Conservation (phyloP, 2,113 vertebrate genomes). For the Scophthalmus maximus region DNA sequence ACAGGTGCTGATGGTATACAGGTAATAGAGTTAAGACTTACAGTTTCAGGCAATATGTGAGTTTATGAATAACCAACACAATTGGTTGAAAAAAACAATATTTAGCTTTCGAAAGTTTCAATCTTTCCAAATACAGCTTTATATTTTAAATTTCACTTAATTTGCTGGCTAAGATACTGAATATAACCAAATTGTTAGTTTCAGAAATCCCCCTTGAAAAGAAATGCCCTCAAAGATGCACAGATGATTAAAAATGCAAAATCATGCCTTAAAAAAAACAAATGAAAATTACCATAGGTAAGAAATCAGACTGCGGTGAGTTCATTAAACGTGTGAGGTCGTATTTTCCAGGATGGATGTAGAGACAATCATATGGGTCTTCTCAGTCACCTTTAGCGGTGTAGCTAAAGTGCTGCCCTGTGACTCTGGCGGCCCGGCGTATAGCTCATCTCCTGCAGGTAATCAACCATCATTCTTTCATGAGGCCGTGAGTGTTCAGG, state of each 20-base stretch:
- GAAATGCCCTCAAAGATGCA: too few relatives aligned
- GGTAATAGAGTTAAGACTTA: background rate
- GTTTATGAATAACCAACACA: slow-evolving; percentile 1
- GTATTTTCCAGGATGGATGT: slow-evolving; percentile 2
- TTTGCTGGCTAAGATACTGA: too few relatives aligned
- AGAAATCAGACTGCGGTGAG: background rate
- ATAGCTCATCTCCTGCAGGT: slow-evolving; percentile 79
- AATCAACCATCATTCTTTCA: slow-evolving; percentile 82
- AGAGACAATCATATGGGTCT: background rate
- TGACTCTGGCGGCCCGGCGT: slow-evolving; percentile 55
- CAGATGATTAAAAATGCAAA: too few relatives aligned
- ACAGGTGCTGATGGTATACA: slow-evolving; percentile 25
- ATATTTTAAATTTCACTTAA: too few relatives aligned
- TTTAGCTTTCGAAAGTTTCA: accelerated
- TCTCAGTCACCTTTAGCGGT: slow-evolving; percentile 4
- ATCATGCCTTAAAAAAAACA: too few relatives aligned
- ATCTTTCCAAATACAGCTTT: background rate
- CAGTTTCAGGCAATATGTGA: background rate
- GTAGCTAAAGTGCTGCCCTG: slow-evolving; percentile 41
- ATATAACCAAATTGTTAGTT: too few relatives aligned
- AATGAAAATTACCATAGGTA: background rate
- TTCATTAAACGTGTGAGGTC: background rate
- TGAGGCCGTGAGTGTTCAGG: slow-evolving; percentile 78
- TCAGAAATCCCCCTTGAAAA: too few relatives aligned
- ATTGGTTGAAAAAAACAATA: background rate